Percentiles rank a stretch among this genome's conserved stretches.
phyloP scores from a whole-genome alignment of 2,888 invertebrate genomes.

The Opisthograptis luteolata region DNA sequence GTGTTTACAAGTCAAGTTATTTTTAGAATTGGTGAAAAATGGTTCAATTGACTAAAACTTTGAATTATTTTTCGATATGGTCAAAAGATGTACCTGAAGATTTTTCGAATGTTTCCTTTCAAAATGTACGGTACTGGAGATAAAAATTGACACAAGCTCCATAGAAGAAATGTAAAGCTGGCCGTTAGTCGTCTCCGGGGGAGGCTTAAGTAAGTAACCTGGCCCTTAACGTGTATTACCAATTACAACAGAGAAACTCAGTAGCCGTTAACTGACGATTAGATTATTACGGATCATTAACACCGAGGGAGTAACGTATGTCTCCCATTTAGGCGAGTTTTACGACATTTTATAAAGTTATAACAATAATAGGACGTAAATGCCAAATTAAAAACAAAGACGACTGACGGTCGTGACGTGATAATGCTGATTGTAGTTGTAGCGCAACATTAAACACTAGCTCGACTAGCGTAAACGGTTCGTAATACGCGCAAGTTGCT shows the following conservation, averaged over 20 bases:
- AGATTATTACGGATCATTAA: constrained; percentile 36
- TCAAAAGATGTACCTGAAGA: too few relatives aligned
- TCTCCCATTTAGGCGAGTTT: constrained; percentile 20
- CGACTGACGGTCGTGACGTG: constrained; percentile 38
- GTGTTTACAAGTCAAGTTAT: too few relatives aligned
- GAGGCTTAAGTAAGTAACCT: too few relatives aligned
- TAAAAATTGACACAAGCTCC: too few relatives aligned
- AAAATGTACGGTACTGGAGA: too few relatives aligned
- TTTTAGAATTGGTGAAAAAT: too few relatives aligned
- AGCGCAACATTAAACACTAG: constrained; percentile 41
- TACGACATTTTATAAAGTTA: constrained; percentile 35
- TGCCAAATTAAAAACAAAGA: constrained; percentile 33
- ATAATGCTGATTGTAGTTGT: constrained; percentile 31
- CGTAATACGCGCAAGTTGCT: constrained; percentile 40
- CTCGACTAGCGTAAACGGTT: constrained; percentile 40
- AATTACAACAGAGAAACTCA: constrained; percentile 30
- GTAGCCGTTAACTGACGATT: constrained; percentile 39
- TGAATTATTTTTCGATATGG: too few relatives aligned
- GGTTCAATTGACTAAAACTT: too few relatives aligned
- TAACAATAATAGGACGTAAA: constrained; percentile 27
- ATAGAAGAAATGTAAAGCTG: too few relatives aligned
- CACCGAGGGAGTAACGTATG: constrained; percentile 21
- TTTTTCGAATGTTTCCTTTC: too few relatives aligned
- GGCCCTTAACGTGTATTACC: constrained; percentile 33
- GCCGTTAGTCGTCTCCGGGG: too few relatives aligned